Base-by-base conservation (phyloP, 2,113 vertebrate species). In the Brachionichthys hirsutus region DNA sequence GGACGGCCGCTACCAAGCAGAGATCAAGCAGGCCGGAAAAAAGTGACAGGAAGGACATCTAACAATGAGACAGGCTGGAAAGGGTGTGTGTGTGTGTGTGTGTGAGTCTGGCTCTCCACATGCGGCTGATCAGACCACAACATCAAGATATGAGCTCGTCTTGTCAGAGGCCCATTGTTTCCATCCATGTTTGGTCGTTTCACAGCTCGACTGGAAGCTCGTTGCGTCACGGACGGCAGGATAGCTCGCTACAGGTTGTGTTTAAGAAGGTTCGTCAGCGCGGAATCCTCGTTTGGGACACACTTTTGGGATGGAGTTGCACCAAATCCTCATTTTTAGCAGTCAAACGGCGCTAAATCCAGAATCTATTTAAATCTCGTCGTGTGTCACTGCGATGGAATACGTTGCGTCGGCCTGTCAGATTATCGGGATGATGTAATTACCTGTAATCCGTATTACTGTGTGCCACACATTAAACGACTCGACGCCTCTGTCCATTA, bases 41-140 rank as follows among this genome's bases (percentile, higher is more conserved):
- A 9, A 30, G 44, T 54, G 43, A 78, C 22, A 54, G 52, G 51
- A 75, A 65, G 50, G 63, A 70, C 67, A 67, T 55, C 68, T 60
- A 55, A 15, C 16, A 11, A 6, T 42, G 59, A 63, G 20, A 53
- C 12, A 57, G 2, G 36, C 35, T 38, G 46, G 5, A 43, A 49
- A 11, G 47, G 6, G 24, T 18, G 38, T 13, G 49, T 61, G 61
- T 44, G 43, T 24, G 14, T 44, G 48, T 36, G 47, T 57, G 57
- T 35, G 44, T 36, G 43, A 61, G 57, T 42, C n/a, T 12, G 6
- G 24, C 6, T 24, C 2, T 24, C 30, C 30, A 54, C 8, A 36
- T 0, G 13, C 11, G 61, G 60, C 54, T 54, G 54, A 2, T 4
- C 41, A 38, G 36, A 64, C 67, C 52, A 44, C 62, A 70, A 48